Base-by-base conservation (phyloP, 2,113 vertebrate genomes). In the Gnathonemus echidnorhynchus region DNA sequence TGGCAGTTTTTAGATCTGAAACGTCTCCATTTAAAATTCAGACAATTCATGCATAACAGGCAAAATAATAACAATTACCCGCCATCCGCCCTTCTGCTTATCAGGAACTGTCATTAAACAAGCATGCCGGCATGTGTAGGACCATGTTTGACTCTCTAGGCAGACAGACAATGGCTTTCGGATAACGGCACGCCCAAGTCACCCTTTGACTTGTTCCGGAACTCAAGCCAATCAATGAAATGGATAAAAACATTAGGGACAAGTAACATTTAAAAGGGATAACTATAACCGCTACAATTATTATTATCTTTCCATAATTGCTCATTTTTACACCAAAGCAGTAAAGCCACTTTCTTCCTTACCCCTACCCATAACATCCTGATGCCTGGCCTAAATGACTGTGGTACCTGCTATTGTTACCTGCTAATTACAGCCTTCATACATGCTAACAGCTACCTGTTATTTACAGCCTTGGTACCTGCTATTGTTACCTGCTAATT, bases 31-130 rank as follows among this genome's bases (percentile, higher is more conserved):
- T 58, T 70, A 45, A 74, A 74, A 88, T 49, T 74, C 53, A 48
- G 42, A 88, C 39, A 48, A 74, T 74, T 48, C 45, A 88, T 31
- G 53, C 17, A 66, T 50, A 58, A 88, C 15, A 88, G 31, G 27
- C 84, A 39, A 56, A 87, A 56, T 53, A 87, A 87, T 80, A 39
- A 39, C 35, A 80, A 80, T 80, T 80, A 80, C 74, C 74, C 74
- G 31, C 31, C 74, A 80, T 19, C 15, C 87, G 9, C 46, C 45
- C 49, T 87, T 24, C 46, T 31, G 45, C 27, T 31, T 53, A 87
- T 31, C 56, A 62, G 56, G 56, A 88, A 42, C 50, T 39, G n/a
- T 88, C 50, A 88, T 86, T 50, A 58, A 56, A 58, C 86, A 46
- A 42, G 31, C 53, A 45, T 4, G 3, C 42, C 8, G 11, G 11